phyloP scores from a whole-genome alignment of 2,797 vertebrate genomes.

The Lerista edwardsae region DNA sequence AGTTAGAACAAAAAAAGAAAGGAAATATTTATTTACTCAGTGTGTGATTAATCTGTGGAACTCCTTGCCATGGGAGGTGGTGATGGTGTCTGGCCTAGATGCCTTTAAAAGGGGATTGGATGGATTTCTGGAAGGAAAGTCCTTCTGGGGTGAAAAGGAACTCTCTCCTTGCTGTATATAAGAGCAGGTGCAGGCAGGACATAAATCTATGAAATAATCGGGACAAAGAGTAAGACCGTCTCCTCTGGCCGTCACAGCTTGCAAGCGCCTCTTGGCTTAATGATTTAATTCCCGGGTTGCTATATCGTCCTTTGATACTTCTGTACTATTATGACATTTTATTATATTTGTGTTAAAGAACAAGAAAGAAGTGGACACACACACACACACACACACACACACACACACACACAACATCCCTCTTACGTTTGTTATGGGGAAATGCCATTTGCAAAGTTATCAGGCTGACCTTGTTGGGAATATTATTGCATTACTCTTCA shows the following conservation, averaged over 20 bases:
- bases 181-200: too few species aligned
- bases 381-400: background rate
- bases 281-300: slow-evolving; percentile 43
- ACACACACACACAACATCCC: background rate
- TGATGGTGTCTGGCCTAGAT: too few species aligned
- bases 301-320: slow-evolving; percentile 35
- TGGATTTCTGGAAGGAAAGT: too few species aligned
- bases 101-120: too few species aligned
- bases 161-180: too few species aligned
- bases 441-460: slow-evolving; percentile 65
- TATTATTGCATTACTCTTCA: slow-evolving; percentile 60
- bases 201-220: background rate
- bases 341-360: slow-evolving; percentile 46
- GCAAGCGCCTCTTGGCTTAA: slow-evolving; percentile 31
- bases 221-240: background rate
- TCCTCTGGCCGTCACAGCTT: slow-evolving; percentile 20
- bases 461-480: slow-evolving; percentile 67
- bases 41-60: too few species aligned
- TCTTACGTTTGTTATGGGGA: slow-evolving; percentile 56
- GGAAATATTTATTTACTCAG: too few species aligned
- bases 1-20: too few species aligned
- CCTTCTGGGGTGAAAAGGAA: too few species aligned
- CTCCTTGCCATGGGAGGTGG: too few species aligned
- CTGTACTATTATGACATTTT: slow-evolving; percentile 63
- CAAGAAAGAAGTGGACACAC: slow-evolving; percentile 1